phyloP scores from a whole-genome alignment of 2,888 invertebrate species.

The Archaeoteleia sp. region DNA sequence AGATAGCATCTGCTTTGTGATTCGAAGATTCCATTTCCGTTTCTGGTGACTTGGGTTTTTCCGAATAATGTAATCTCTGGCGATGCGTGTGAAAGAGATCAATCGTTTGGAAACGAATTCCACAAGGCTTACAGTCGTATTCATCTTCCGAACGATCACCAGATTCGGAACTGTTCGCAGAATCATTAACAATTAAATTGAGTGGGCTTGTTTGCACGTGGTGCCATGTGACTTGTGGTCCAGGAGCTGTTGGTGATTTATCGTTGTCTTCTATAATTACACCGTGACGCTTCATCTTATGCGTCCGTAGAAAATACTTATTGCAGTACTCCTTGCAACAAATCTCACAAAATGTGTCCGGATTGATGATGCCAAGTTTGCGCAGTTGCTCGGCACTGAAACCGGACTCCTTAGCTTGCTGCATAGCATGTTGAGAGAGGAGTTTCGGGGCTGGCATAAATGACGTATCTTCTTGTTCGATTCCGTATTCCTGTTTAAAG shows the following conservation, averaged over 20 bases:
- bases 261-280: conserved; percentile 82
- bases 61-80: conserved; percentile 66
- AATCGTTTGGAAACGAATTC: conserved; percentile 76
- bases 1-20: conserved; percentile 78
- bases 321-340: conserved; percentile 96
- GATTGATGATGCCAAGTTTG: conserved; percentile 87
- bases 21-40: conserved; percentile 65
- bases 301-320: conserved; percentile 93
- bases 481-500: conserved; percentile 69
- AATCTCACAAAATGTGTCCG: conserved; percentile 94
- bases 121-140: conserved; percentile 76
- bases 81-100: conserved; percentile 67
- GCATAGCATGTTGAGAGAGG: conserved; percentile 72
- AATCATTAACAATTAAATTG: conserved; percentile 84
- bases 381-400: conserved; percentile 85
- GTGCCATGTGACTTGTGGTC: conserved; percentile 70
- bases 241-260: conserved; percentile 73
- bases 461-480: conserved; percentile 69
- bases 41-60: conserved; percentile 61
- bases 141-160: conserved; percentile 75
- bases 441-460: conserved; percentile 64
- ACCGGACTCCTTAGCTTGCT: conserved; percentile 82
- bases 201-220: conserved; percentile 85
- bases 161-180: conserved; percentile 75
- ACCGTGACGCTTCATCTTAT: conserved; percentile 95